Evolutionary conservation across 2,113 vertebrate species (phyloP).

Genomic region (Bubalus kerabau): DNA sequence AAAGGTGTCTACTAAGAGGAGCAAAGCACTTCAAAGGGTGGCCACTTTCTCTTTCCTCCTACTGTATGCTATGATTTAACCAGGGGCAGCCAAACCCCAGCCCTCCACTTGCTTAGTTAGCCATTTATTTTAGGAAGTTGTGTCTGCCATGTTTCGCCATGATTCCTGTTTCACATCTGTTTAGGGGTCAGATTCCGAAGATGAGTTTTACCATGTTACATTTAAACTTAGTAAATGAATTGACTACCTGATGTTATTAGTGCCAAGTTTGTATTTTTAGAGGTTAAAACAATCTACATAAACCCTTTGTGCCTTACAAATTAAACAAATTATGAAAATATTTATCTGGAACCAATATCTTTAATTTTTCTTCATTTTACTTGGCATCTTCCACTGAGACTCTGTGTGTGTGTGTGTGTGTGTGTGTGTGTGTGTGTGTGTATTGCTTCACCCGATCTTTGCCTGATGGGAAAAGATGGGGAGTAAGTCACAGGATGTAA

Average conservation of each 20-base stretch:
- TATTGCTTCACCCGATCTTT: background rate
- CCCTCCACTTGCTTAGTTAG: background rate
- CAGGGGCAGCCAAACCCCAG: fast-evolving
- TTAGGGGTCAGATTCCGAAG: background rate
- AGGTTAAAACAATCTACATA: background rate
- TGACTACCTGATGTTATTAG: background rate
- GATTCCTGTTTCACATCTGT: background rate
- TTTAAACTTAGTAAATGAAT: background rate
- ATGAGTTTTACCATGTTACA: background rate
- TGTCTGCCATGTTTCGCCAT: fast-evolving
- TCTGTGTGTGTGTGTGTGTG: background rate
- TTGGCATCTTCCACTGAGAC: background rate
- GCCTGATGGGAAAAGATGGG: background rate
- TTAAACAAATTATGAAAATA: conserved; percentile 14
- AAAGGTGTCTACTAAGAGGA: background rate
- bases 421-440: background rate
- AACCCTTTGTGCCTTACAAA: conserved; percentile 9
- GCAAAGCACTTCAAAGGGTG: background rate
- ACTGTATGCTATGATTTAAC: background rate
- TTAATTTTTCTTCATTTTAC: background rate
- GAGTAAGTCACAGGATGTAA: background rate
- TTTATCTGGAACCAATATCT: background rate
- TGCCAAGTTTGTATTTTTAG: background rate
- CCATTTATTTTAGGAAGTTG: fast-evolving
- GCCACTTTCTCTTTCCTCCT: background rate